Conservation (phyloP, 2,797 vertebrate genomes). For the Rhyacichthys aspro region DNA sequence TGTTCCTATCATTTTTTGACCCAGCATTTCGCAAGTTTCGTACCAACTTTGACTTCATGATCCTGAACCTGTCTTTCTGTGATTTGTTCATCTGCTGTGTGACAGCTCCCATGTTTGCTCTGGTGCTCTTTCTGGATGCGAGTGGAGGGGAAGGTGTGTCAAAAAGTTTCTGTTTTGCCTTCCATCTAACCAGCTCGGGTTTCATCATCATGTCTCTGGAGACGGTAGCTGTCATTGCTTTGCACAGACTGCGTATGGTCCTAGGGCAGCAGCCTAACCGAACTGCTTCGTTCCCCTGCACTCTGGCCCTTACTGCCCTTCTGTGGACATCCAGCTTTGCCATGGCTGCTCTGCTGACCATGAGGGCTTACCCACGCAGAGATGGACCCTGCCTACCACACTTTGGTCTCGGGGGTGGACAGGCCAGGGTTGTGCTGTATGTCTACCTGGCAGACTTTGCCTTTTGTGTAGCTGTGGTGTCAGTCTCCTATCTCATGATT, state of each 20-base stretch:
- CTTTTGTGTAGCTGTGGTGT: conserved; percentile 91
- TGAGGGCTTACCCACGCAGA: conserved; percentile 81
- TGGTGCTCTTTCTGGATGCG: conserved; percentile 88
- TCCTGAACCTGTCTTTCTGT: conserved; percentile 96
- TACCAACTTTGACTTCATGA: conserved; percentile 98
- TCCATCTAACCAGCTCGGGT: conserved; percentile 92
- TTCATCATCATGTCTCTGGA: conserved; percentile 98
- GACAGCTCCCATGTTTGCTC: conserved; percentile 92
- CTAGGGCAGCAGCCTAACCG: conserved; percentile 91
- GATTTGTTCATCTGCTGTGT: conserved; percentile 96
- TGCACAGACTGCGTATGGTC: conserved; percentile 94
- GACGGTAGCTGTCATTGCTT: conserved; percentile 93
- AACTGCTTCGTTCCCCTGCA: conserved; percentile 88
- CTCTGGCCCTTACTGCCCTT: conserved; percentile 88
- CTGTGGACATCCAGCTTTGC: conserved; percentile 95
- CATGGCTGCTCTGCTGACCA: conserved; percentile 88
- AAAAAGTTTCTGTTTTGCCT: conserved; percentile 92
- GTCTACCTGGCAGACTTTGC: conserved; percentile 92
- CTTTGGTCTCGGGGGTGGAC: conserved; percentile 82
- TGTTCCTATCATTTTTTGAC: conserved; percentile 96
- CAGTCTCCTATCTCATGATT: conserved; percentile 91
- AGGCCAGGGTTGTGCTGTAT: conserved; percentile 85
- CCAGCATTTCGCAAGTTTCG: conserved; percentile 95
- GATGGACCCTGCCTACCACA: conserved; percentile 91
- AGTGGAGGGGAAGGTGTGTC: conserved; percentile 80